Evolutionary conservation across 2,113 vertebrate species (phyloP), one percentile per base, ranked within the genome.

Genomic region (Anser brachyrhynchus): DNA sequence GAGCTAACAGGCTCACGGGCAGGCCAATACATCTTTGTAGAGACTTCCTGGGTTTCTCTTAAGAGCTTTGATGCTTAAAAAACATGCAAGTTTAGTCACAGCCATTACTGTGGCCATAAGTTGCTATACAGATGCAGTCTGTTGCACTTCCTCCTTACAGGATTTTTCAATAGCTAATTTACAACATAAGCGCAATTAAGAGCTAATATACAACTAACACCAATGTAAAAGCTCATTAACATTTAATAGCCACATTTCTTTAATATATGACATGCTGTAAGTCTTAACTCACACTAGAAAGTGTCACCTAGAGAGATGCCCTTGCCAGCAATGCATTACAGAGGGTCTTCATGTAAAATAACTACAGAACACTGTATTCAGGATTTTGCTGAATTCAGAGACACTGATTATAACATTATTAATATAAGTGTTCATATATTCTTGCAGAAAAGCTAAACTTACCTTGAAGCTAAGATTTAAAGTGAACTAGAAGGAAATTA

Each of bases 151-250:
- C 22, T 64, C 72, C 46, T 69, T 5, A 59, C 2, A 2, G 28
- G 22, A 12, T 55, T 62, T 95, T 29, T 80, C 12, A 77, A 66
- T 23, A 43, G 18, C 13, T 72, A 52, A 72, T 13, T 64, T 2
- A 41, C 10, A 87, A 58, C 10, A 43, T n/a, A 55, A 79, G 6
- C 11, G 13, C 61, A 79, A 52, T 28, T 25, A 23, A 65, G 39
- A 64, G 37, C 61, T 64, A 28, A 17, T 64, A 20, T 64, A 35
- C 25, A 64, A 26, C 61, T 64, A 85, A 66, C 13, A 52, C 5
- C 0, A 0, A n/a, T 8, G 16, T 37, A 37, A 84, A 58, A 87
- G 59, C 22, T n/a, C 11, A 4, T 46, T 23, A n/a, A 4, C 11
- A 13, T 19, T 19, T 73, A 14, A 46, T 0, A 52, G 10, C 33